Base-by-base conservation (phyloP, 1,140 invertebrate species). In the Nylanderia fulva region DNA sequence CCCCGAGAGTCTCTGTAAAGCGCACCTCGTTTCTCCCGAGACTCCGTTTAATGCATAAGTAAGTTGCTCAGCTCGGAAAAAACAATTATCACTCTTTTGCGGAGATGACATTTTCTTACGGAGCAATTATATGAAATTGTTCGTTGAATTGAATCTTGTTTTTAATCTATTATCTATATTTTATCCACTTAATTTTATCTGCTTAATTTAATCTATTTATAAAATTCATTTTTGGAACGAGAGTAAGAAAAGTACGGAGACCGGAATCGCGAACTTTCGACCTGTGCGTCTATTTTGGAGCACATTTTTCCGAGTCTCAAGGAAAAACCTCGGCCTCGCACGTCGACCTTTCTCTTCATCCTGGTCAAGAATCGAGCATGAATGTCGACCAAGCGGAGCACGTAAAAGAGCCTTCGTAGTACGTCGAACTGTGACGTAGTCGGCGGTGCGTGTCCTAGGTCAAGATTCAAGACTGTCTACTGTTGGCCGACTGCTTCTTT, bases 401-500 rank as follows among this genome's bases (percentile, higher is more conserved):
- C 54, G 85, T 64, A 85, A 64, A 63, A 85, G 64, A 87, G 60
- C 86, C 79, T 90, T 88, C 86, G 88, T 76, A 90, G 91, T 86
- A 92, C 90, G 89, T 91, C 92, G 90, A 91, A 91, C 91, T 91
- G 92, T 93, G 93, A 93, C 92, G 93, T 91, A 92, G 85, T 87
- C 91, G 90, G 72, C 91, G 86, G 88, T 93, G 93, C 93, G 93
- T 94, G 91, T 92, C 93, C 93, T 94, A 94, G 93, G 93, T 94
- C 93, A 94, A 93, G 93, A 93, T 90, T 93, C 92, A 92, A 90
- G 90, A 91, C 86, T 89, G 91, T 90, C 91, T 92, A 90, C 90
- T 90, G 63, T 29, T 48, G 68, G 66, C 63, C 88, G 71, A 66
- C 27, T 79, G 79, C 74, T 80, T 89, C 88, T 85, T 88, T 88